phyloP scores from a whole-genome alignment of 2,888 invertebrate genomes.

The Tortrix viridana region DNA sequence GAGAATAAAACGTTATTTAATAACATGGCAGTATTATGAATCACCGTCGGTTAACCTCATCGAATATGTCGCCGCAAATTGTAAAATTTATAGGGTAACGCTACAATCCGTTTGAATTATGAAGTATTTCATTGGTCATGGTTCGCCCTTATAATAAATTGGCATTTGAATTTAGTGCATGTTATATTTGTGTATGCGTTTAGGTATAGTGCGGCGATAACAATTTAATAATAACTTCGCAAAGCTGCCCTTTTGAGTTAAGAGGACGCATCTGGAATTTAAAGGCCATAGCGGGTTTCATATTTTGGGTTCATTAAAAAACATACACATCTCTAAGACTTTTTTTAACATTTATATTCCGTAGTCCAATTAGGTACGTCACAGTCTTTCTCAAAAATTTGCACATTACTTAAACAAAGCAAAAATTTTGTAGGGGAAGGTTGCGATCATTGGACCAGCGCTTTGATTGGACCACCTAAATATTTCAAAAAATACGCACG shows the following conservation, averaged over 20 bases:
- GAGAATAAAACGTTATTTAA: slow-evolving; percentile 9
- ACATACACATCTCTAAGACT: too few species aligned
- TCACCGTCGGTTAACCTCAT: slow-evolving; percentile 24
- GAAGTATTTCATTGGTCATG: background rate
- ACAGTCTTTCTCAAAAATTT: too few species aligned
- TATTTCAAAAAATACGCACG: too few species aligned
- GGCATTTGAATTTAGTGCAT: background rate
- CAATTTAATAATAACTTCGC: slow-evolving; percentile 8
- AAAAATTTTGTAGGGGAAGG: too few species aligned
- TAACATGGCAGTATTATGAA: slow-evolving; percentile 8
- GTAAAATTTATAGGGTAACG: background rate
- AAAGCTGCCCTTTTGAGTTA: background rate
- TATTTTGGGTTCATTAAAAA: too few species aligned
- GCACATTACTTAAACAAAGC: too few species aligned
- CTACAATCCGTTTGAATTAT: slow-evolving; percentile 1
- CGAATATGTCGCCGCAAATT: slow-evolving; percentile 12
- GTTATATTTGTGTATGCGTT: background rate
- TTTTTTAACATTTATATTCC: too few species aligned
- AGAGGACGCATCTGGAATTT: background rate
- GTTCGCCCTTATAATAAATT: background rate
- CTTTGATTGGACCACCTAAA: too few species aligned
- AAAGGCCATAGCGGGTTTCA: background rate
- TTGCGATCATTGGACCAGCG: too few species aligned
- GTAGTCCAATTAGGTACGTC: too few species aligned
- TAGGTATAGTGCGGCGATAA: slow-evolving; percentile 2